Conservation (phyloP, 2,888 invertebrate genomes). For the Corbicula japonica region DNA sequence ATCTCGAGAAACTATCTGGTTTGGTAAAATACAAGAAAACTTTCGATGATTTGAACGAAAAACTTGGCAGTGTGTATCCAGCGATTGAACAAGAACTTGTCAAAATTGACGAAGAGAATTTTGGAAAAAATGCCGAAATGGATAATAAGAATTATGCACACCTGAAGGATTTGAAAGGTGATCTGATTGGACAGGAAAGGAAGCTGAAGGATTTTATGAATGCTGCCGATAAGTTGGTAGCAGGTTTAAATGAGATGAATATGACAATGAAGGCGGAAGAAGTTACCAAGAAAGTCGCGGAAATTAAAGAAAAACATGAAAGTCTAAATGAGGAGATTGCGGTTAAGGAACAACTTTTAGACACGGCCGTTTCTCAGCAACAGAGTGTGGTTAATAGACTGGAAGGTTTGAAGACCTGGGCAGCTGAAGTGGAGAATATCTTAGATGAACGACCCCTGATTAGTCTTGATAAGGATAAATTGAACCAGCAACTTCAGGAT, state of each 20-base stretch:
- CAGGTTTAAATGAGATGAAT: constrained; percentile 92
- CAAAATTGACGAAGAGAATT: constrained; percentile 70
- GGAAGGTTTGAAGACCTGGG: constrained; percentile 79
- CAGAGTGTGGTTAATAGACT: constrained; percentile 82
- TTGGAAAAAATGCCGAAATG: constrained; percentile 74
- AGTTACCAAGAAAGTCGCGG: constrained; percentile 68
- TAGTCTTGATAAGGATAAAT: constrained; percentile 93
- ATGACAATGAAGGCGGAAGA: constrained; percentile 76
- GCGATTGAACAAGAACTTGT: constrained; percentile 76
- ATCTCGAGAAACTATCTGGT: constrained; percentile 77
- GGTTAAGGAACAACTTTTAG: constrained; percentile 80
- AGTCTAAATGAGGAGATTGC: constrained; percentile 76
- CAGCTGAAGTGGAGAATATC: constrained; percentile 77
- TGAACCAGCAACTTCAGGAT: constrained; percentile 96
- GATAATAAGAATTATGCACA: constrained; percentile 73
- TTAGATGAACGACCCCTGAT: constrained; percentile 89
- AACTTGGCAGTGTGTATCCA: constrained; percentile 76
- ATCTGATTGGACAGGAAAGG: constrained; percentile 83
- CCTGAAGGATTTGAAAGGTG: constrained; percentile 81
- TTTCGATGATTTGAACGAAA: constrained; percentile 79
- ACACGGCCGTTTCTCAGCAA: constrained; percentile 79
- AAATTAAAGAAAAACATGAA: constrained; percentile 74
- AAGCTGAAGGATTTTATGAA: constrained; percentile 79
- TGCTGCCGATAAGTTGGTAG: constrained; percentile 93
- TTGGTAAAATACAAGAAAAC: constrained; percentile 79